Evolutionary conservation across 2,113 vertebrate genomes (phyloP).

Genomic region (Scomber japonicus): DNA sequence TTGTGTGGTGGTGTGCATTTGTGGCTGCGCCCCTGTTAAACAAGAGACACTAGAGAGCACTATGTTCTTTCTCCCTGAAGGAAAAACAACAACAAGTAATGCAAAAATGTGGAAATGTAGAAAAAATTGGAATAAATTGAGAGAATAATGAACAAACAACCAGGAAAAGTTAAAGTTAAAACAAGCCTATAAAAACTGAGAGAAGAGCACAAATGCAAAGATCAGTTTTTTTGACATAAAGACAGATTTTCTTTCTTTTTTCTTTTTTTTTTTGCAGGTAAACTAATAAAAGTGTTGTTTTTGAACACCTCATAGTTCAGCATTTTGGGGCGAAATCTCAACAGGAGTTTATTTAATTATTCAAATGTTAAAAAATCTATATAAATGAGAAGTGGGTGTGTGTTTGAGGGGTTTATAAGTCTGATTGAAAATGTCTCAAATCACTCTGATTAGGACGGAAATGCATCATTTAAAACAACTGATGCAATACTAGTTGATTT

Average conservation of each 20-base stretch:
- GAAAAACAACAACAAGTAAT: conserved; percentile 19
- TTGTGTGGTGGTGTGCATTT: conserved; percentile 49
- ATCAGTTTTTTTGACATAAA: conserved; percentile 40
- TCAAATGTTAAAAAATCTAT: too few relatives aligned
- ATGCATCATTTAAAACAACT: too few relatives aligned
- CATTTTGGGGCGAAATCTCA: conserved; percentile 49
- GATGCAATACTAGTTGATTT: too few relatives aligned
- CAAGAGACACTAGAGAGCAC: conserved; percentile 66
- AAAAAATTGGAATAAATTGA: background rate
- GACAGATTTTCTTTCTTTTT: background rate
- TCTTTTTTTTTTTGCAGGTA: background rate
- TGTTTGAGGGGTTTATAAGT: too few relatives aligned
- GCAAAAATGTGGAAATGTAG: conserved; percentile 28
- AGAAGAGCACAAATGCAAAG: conserved; percentile 55
- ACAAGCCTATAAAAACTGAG: conserved; percentile 52
- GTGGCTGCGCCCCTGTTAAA: conserved; percentile 69
- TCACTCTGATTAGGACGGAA: background rate
- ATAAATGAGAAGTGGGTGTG: too few relatives aligned
- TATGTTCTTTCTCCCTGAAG: conserved; percentile 38
- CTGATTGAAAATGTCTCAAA: background rate
- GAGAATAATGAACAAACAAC: conserved; percentile 23
- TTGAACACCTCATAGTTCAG: conserved; percentile 48
- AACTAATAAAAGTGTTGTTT: conserved; percentile 6
- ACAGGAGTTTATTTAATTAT: too few relatives aligned
- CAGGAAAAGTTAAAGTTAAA: conserved; percentile 14